A percentile compares a stretch with the other conserved stretches of the same genome.
phyloP scores from a whole-genome alignment of 2,113 vertebrate genomes.

The Microcebus tavaratra region DNA sequence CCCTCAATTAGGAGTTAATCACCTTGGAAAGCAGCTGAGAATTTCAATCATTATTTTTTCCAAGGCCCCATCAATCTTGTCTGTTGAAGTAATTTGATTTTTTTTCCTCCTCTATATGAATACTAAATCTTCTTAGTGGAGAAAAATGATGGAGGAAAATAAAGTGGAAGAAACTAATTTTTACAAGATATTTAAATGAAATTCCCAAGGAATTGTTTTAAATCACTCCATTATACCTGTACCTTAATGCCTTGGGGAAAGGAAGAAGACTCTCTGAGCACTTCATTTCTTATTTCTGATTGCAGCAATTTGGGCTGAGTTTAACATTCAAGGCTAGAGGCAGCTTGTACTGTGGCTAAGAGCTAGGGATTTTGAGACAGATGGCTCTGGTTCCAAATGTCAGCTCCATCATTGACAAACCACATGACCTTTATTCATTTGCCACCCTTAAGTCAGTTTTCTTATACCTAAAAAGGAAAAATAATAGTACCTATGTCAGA shows the following conservation, averaged over 20 bases:
- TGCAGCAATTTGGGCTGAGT: background rate
- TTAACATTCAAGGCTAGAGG: background rate
- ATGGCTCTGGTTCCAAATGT: background rate
- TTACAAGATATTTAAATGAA: conserved; percentile 56
- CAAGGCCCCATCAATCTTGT: conserved; percentile 62
- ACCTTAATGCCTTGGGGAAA: background rate
- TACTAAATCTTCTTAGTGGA: conserved; percentile 48
- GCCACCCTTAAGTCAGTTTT: background rate
- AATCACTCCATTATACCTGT: background rate
- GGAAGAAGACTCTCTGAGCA: background rate
- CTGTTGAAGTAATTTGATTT: conserved; percentile 75
- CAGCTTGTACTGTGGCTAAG: background rate
- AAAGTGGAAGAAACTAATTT: conserved; percentile 64
- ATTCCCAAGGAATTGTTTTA: background rate
- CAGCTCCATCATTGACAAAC: background rate
- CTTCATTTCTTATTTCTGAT: background rate
- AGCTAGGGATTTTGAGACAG: background rate
- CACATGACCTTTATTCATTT: background rate
- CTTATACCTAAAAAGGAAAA: background rate
- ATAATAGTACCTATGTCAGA: background rate
- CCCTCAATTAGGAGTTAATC: conserved; percentile 75
- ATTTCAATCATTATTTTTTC: conserved; percentile 63
- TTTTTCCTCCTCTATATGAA: conserved; percentile 2
- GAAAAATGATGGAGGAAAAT: background rate
- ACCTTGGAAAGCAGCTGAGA: conserved; percentile 59